phyloP scores from a whole-genome alignment of 2,888 invertebrate species.

The Trilocha varians region DNA sequence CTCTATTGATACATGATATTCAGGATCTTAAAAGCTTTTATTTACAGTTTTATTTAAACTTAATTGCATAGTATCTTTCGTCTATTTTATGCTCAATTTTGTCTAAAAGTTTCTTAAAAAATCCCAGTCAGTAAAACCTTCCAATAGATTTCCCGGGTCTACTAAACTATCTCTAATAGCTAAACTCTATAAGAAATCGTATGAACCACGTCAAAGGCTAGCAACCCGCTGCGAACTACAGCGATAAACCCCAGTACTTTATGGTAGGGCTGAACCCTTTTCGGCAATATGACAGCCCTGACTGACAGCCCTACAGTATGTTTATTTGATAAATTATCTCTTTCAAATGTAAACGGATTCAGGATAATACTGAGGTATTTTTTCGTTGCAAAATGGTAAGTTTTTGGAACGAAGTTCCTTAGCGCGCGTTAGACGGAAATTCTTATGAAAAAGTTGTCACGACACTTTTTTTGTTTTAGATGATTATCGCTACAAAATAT shows the following conservation, averaged over 20 bases:
- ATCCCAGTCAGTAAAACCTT: background rate
- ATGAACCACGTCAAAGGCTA: background rate
- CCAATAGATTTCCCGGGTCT: background rate
- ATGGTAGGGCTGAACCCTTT: constrained; percentile 2
- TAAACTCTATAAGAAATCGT: background rate
- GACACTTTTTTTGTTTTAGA: no score
- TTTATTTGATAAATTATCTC: constrained; percentile 6
- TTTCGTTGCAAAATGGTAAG: background rate
- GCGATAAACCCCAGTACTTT: constrained; percentile 4
- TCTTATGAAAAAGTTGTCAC: no score
- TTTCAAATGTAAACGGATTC: background rate
- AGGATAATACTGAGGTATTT: background rate
- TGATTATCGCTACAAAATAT: no score
- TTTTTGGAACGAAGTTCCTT: no score
- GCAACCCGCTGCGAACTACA: background rate
- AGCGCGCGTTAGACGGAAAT: no score
- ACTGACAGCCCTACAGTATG: constrained; percentile 4
- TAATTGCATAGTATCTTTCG: no score
- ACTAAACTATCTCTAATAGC: background rate
- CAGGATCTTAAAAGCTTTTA: no score
- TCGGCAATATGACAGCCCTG: constrained; percentile 2
- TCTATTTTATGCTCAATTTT: no score
- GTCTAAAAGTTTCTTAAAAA: background rate
- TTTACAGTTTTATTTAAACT: no score
- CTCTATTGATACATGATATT: no score